Evolutionary conservation across 2,113 vertebrate species (phyloP).

Genomic region (Gorsachius goisagi): DNA sequence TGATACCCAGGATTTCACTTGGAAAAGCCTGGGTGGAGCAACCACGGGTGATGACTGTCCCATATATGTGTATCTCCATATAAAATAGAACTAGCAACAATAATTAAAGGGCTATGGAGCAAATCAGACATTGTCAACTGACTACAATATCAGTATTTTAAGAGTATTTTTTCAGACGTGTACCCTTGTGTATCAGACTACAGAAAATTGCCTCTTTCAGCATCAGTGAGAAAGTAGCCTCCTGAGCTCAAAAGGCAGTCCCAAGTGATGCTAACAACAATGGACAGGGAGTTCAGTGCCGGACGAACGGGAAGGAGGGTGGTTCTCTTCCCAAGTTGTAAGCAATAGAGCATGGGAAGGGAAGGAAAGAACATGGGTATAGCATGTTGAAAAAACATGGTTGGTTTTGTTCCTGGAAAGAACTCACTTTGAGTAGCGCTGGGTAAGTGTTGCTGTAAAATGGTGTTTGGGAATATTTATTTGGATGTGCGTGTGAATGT

Average conservation of each 20-base stretch:
- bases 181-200: neutral
- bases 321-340: neutral
- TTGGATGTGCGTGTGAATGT: neutral
- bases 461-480: neutral
- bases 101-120: neutral
- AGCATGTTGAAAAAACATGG: rapidly evolving
- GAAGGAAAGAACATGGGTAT: neutral
- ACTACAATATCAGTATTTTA: neutral
- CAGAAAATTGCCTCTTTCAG: neutral
- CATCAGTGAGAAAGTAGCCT: neutral
- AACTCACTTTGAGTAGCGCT: neutral
- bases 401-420: neutral
- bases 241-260: neutral
- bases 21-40: neutral
- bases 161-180: neutral
- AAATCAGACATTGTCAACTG: neutral
- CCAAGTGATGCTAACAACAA: neutral
- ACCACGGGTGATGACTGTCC: neutral
- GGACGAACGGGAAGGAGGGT: neutral
- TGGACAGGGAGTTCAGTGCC: neutral
- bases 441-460: neutral
- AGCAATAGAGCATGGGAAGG: neutral
- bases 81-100: neutral
- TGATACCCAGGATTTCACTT: neutral
- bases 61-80: neutral